Percentiles rank a stretch among this genome's conserved stretches.
Evolutionary conservation across 1,140 invertebrate genomes (phyloP).

Genomic region (Megalonaias nervosa): DNA sequence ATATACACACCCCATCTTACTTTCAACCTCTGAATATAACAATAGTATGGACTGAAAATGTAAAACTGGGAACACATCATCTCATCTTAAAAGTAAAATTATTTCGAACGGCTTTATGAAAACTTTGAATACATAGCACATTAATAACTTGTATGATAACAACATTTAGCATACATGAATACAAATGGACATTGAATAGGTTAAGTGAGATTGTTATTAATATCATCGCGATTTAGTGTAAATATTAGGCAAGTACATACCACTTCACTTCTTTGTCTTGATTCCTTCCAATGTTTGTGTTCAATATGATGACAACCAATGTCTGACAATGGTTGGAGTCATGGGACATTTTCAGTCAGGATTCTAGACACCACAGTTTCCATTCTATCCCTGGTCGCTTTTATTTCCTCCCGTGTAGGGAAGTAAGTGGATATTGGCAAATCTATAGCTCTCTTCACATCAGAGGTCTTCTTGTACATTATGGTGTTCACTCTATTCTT

Average conservation of each 20-base stretch:
- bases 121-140: neutral
- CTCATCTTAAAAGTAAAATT: neutral
- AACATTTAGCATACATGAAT: neutral
- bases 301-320: neutral
- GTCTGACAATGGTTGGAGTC: neutral
- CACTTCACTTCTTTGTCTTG: no score
- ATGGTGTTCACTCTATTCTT: constrained; percentile 16
- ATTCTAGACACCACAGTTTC: neutral
- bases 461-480: neutral
- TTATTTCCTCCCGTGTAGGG: neutral
- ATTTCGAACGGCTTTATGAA: neutral
- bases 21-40: neutral
- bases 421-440: constrained; percentile 3
- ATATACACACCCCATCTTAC: neutral
- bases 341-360: neutral
- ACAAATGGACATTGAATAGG: neutral
- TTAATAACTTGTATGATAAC: neutral
- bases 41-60: neutral
- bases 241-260: neutral
- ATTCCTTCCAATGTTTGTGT: neutral
- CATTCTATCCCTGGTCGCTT: neutral
- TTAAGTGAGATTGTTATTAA: neutral
- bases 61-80: neutral
- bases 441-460: neutral
- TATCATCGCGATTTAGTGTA: neutral